These are phyloP conservation scores for Drosophila eugracilis DNA, from an alignment of 1,140 invertebrate genomes.

Conservation along the genomic window DNA sequence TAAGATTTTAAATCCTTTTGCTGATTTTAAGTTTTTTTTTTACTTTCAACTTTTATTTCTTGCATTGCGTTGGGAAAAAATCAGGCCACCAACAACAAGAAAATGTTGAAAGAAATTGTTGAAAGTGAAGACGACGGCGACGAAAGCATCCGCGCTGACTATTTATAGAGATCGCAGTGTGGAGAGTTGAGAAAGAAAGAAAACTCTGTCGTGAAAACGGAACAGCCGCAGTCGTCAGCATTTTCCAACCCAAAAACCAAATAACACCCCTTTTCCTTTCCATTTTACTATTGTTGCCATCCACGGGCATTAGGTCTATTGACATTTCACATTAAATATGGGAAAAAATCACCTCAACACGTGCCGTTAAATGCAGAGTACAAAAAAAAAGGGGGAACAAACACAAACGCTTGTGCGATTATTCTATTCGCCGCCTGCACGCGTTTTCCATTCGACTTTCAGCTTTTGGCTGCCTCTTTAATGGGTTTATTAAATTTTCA, in stretches of 20 bases:
- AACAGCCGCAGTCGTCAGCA: slow-evolving; percentile 30
- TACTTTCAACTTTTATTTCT: slow-evolving; percentile 31
- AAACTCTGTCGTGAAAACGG: slow-evolving; percentile 55
- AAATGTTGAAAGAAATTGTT: slow-evolving; percentile 54
- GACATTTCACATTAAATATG: slow-evolving; percentile 33
- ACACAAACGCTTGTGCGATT: slow-evolving; percentile 13
- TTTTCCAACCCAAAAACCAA: background rate
- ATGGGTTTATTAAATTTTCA: slow-evolving; percentile 68
- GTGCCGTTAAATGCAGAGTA: slow-evolving; percentile 38
- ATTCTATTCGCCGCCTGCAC: slow-evolving; percentile 41
- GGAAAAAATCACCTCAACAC: slow-evolving; percentile 27
- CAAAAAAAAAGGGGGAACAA: slow-evolving; percentile 10
- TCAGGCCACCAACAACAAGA: slow-evolving; percentile 46
- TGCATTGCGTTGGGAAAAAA: slow-evolving; percentile 24
- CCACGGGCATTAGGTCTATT: slow-evolving; percentile 26
- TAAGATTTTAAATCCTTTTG: slow-evolving; percentile 7
- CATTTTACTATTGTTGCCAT: too few species aligned
- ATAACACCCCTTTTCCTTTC: background rate
- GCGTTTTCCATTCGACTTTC: slow-evolving; percentile 19
- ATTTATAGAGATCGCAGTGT: slow-evolving; percentile 50
- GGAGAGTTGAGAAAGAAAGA: slow-evolving; percentile 35
- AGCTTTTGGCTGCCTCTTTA: slow-evolving; percentile 24
- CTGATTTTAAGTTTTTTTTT: slow-evolving; percentile 6
- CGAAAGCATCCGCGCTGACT: slow-evolving; percentile 35
- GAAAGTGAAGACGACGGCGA: slow-evolving; percentile 44